Evolutionary conservation across 2,113 vertebrate genomes (phyloP).

Genomic region (Anarrhichthys ocellatus): DNA sequence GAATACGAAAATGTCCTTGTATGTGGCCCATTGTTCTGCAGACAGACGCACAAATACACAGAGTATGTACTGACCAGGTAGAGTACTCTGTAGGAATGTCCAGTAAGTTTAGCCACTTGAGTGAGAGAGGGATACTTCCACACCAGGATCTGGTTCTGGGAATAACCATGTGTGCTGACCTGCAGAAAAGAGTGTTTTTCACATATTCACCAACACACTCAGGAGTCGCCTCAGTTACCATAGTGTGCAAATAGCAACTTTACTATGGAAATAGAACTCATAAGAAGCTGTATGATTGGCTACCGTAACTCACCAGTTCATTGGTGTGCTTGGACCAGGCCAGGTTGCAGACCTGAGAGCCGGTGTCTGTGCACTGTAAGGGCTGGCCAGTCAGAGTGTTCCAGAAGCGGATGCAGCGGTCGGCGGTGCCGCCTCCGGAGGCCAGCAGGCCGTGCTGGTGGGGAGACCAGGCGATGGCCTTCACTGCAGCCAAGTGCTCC

Average conservation of each 20-base stretch:
- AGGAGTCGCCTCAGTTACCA: background rate
- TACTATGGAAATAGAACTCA: background rate
- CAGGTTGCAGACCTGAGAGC: constrained; percentile 98
- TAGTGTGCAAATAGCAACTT: background rate
- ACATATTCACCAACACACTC: background rate
- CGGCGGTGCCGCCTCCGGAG: constrained; percentile 93
- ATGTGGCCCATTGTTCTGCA: background rate
- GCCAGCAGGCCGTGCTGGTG: constrained; percentile 97
- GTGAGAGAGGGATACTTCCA: constrained; percentile 99
- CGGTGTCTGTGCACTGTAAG: constrained; percentile 96
- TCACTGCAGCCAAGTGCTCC: constrained; percentile 96
- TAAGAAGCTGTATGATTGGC: no score
- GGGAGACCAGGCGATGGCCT: constrained; percentile 98
- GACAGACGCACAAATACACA: background rate
- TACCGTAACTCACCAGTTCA: constrained; percentile 86
- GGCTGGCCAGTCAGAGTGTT: constrained; percentile 97
- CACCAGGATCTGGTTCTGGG: constrained; percentile 99
- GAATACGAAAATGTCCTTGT: background rate
- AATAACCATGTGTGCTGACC: constrained; percentile 99
- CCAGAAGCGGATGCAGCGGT: constrained; percentile 99
- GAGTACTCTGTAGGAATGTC: constrained; percentile 96
- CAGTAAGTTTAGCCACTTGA: constrained; percentile 97
- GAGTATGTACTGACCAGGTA: constrained; percentile 89
- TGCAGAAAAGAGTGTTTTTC: constrained; percentile 58
- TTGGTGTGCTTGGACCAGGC: constrained; percentile 99